These are phyloP conservation scores for Rhineura floridana DNA, from an alignment of 2,113 vertebrate species.

Conservation along the genomic window DNA sequence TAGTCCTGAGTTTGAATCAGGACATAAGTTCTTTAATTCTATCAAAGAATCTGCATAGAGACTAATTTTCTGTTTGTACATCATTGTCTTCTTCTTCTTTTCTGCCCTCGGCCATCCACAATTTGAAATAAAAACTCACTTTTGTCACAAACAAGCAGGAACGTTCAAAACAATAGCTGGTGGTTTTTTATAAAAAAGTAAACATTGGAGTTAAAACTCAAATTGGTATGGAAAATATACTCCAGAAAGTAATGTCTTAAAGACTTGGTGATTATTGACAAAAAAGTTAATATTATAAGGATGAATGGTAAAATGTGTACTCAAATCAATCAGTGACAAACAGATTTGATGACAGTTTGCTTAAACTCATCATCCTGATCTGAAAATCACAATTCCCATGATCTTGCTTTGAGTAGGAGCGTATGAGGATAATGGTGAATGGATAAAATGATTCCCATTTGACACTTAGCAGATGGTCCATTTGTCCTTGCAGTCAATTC, in stretches of 20 bases:
- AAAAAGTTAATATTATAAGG: background rate
- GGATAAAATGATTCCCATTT: background rate
- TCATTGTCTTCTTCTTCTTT: background rate
- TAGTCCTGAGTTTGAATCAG: background rate
- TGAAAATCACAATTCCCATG: background rate
- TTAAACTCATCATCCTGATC: slow-evolving; percentile 3
- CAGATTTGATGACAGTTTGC: background rate
- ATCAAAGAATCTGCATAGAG: background rate
- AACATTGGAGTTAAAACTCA: background rate
- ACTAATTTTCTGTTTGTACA: background rate
- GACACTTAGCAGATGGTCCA: slow-evolving; percentile 47
- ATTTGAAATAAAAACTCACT: background rate
- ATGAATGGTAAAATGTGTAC: background rate
- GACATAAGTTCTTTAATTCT: background rate
- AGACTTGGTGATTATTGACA: background rate
- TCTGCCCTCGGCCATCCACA: background rate
- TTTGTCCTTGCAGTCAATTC: slow-evolving; percentile 30
- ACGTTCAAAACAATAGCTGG: background rate
- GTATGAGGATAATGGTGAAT: background rate
- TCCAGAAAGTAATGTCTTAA: background rate
- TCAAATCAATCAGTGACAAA: background rate
- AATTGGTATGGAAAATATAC: background rate
- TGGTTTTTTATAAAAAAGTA: background rate
- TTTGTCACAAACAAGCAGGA: background rate
- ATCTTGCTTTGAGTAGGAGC: background rate